These are phyloP conservation scores for Stegostoma tigrinum DNA, from an alignment of 2,113 vertebrate genomes.

Conservation along the genomic window DNA sequence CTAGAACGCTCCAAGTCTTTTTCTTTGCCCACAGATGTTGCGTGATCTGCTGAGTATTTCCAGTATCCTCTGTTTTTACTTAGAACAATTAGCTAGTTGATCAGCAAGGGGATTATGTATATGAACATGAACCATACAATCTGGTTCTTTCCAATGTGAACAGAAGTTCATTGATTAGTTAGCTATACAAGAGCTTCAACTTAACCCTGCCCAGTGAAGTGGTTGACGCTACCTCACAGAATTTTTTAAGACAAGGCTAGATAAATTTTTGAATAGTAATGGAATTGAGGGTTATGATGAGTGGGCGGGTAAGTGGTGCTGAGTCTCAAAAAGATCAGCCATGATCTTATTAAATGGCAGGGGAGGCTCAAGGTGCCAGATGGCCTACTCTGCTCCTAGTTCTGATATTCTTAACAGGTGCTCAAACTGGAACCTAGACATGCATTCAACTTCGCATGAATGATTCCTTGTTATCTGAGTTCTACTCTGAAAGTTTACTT, in stretches of 20 bases:
- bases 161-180: neutral
- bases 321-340: too few relatives aligned
- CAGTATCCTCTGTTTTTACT: neutral
- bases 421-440: neutral
- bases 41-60: neutral
- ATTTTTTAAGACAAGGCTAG: too few relatives aligned
- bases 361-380: too few relatives aligned
- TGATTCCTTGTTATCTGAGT: neutral
- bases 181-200: neutral
- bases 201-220: neutral
- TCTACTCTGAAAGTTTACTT: neutral
- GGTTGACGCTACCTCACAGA: too few relatives aligned
- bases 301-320: too few relatives aligned
- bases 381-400: too few relatives aligned
- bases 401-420: neutral
- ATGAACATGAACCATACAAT: neutral
- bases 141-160: neutral
- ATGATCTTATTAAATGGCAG: too few relatives aligned
- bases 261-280: too few relatives aligned
- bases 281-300: too few relatives aligned
- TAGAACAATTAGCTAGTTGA: neutral
- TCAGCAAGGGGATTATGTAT: neutral
- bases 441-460: neutral
- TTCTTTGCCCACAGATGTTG: neutral
- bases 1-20: neutral